Conservation (phyloP, 2,113 vertebrate genomes). For the Tragelaphus buxtoni region DNA sequence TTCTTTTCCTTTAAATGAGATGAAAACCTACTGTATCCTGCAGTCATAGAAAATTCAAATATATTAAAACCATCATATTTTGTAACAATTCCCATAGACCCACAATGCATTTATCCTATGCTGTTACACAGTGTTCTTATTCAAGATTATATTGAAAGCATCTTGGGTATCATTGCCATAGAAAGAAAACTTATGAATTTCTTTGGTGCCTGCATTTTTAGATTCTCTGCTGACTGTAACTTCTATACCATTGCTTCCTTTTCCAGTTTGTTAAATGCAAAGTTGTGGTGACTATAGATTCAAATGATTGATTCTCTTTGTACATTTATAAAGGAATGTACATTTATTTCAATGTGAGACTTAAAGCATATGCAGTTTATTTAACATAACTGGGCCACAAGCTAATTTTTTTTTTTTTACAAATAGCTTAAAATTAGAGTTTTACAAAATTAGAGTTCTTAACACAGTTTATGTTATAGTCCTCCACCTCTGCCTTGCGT, state of each 20-base stretch:
- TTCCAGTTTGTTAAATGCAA: conserved; percentile 31
- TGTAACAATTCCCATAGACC: conserved; percentile 49
- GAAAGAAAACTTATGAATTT: conserved; percentile 65
- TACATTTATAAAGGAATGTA: background rate
- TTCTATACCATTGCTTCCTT: conserved; percentile 32
- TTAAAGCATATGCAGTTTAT: background rate
- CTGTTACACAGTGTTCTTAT: conserved; percentile 55
- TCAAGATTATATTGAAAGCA: conserved; percentile 21
- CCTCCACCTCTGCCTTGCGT: background rate
- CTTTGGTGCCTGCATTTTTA: conserved; percentile 40
- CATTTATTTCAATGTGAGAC: background rate
- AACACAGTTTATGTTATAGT: background rate
- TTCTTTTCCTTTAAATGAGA: conserved; percentile 33
- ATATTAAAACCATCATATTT: conserved; percentile 60
- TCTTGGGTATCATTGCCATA: conserved; percentile 53
- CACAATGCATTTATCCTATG: conserved; percentile 38
- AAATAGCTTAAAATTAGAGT: conserved; percentile 3
- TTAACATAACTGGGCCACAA: conserved; percentile 12
- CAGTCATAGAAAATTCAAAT: conserved; percentile 43
- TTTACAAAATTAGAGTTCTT: background rate
- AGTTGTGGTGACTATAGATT: background rate
- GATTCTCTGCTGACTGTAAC: conserved; percentile 52
- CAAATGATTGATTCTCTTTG: background rate
- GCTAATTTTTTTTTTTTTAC: background rate
- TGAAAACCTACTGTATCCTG: conserved; percentile 16